A percentile compares a stretch with the other conserved stretches of the same genome.
These are phyloP conservation scores for Barbus barbus DNA, from an alignment of 2,113 vertebrate species.

Conservation along the genomic window DNA sequence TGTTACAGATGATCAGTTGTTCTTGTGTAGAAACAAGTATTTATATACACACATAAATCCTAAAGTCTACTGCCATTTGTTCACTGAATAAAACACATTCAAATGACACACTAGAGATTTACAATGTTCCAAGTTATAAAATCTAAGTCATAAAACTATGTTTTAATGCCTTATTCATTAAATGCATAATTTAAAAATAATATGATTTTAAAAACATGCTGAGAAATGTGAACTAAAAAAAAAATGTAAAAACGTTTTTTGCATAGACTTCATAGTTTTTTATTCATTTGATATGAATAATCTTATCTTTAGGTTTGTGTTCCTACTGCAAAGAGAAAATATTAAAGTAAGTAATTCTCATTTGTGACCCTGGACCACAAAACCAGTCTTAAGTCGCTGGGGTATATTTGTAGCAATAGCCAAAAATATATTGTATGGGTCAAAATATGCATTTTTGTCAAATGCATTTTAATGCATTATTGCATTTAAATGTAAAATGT, in stretches of 20 bases:
- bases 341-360: background rate
- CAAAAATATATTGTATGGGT: too few relatives aligned
- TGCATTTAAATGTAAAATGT: background rate
- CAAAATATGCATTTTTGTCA: too few relatives aligned
- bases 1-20: background rate
- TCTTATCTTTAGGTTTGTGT: background rate
- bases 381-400: too few relatives aligned
- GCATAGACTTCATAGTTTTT: too few relatives aligned
- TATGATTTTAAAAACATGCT: background rate
- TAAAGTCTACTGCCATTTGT: background rate
- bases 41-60: conserved; percentile 6
- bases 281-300: background rate
- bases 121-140: background rate
- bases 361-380: too few relatives aligned
- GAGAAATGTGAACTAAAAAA: too few relatives aligned
- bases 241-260: too few relatives aligned
- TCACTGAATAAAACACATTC: background rate
- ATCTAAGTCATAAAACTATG: background rate
- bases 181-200: background rate
- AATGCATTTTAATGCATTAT: background rate
- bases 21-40: background rate
- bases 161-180: background rate
- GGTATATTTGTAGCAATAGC: too few relatives aligned
- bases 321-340: background rate
- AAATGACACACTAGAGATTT: background rate